These are phyloP conservation scores for Rhombomys opimus DNA, from an alignment of 2,113 vertebrate genomes.

Conservation along the genomic window DNA sequence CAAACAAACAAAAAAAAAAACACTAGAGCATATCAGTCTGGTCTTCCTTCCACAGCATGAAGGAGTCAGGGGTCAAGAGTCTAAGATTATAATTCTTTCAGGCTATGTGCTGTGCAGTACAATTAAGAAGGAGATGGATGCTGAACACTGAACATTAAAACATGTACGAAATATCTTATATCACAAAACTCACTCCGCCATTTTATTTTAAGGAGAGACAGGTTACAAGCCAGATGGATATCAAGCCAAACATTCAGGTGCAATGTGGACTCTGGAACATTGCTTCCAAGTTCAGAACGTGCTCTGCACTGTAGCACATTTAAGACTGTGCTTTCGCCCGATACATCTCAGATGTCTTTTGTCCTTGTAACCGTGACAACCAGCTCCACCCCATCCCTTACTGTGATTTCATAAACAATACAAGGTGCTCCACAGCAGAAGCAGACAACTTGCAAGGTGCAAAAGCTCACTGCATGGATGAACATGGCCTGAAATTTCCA, in stretches of 20 bases:
- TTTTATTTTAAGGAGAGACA: conserved; percentile 37
- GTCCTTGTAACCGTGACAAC: conserved; percentile 27
- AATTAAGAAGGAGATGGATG: background rate
- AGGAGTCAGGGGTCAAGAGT: background rate
- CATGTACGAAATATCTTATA: background rate
- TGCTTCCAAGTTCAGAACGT: background rate
- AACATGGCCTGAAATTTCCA: background rate
- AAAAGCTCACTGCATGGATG: background rate
- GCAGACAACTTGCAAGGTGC: background rate
- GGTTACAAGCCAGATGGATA: background rate
- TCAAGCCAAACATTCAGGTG: background rate
- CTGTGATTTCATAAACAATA: background rate
- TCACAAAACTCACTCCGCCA: background rate
- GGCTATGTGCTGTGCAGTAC: background rate
- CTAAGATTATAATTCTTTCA: background rate
- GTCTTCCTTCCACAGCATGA: background rate
- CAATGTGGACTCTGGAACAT: background rate
- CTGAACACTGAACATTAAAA: background rate
- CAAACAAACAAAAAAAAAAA: background rate
- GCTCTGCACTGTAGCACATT: background rate
- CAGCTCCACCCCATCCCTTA: background rate
- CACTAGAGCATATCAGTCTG: background rate
- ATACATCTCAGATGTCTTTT: background rate
- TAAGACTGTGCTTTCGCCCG: background rate
- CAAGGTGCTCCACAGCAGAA: background rate